phyloP scores from a whole-genome alignment of 2,888 invertebrate species.

The Euplagia quadripunctaria region DNA sequence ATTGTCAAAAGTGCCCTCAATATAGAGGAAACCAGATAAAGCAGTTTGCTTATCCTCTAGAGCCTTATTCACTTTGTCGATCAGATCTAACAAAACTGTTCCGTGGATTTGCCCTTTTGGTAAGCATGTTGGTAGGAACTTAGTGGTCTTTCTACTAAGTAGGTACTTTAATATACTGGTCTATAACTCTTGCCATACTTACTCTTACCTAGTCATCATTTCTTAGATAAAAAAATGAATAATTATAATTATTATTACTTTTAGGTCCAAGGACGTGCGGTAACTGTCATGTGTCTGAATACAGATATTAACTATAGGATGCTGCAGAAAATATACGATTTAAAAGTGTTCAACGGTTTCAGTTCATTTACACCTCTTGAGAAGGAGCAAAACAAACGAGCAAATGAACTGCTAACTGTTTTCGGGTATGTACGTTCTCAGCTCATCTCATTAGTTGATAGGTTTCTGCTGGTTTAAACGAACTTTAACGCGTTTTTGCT shows the following conservation, averaged over 20 bases:
- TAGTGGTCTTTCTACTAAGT: no score
- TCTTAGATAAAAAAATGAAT: no score
- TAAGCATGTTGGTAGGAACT: no score
- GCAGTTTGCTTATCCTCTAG: no score
- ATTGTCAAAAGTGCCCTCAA: no score
- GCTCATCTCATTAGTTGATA: neutral
- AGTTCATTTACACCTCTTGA: constrained; percentile 76
- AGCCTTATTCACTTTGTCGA: no score
- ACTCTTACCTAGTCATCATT: no score
- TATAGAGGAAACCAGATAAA: no score
- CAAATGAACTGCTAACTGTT: constrained; percentile 61
- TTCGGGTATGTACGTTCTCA: constrained; percentile 65
- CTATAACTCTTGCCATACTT: no score
- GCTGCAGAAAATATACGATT: constrained; percentile 83
- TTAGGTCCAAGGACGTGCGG: constrained; percentile 68
- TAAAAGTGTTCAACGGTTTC: constrained; percentile 86
- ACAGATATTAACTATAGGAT: constrained; percentile 85
- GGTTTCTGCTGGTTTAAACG: neutral
- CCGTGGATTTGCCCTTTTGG: no score
- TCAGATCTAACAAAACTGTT: no score
- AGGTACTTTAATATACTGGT: no score
- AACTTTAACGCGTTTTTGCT: neutral
- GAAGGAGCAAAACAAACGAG: constrained; percentile 66
- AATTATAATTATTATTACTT: constrained; percentile 1
- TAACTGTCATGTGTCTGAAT: constrained; percentile 88